Evolutionary conservation across 2,113 vertebrate genomes (phyloP).

Genomic region (Phocoena phocoena): DNA sequence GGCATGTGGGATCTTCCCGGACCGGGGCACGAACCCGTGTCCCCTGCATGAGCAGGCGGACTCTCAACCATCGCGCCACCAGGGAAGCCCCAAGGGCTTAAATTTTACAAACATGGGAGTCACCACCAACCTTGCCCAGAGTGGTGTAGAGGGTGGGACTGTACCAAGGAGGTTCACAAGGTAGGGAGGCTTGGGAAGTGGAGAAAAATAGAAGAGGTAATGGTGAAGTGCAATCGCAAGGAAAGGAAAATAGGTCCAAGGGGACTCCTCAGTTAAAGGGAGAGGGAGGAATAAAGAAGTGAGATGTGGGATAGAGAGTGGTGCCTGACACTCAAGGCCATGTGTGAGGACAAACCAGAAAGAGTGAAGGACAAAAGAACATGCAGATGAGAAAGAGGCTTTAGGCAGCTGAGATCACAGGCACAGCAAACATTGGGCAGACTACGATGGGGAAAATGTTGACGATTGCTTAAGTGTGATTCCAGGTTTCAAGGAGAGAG

Average conservation of each 20-base stretch:
- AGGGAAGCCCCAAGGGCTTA: neutral
- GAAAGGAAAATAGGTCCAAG: neutral
- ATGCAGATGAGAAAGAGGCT: neutral
- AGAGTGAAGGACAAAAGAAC: neutral
- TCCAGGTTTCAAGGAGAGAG: neutral
- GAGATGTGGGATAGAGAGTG: accelerated
- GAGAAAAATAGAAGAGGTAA: neutral
- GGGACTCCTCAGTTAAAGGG: neutral
- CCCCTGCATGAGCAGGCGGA: too few species aligned
- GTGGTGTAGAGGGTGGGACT: neutral
- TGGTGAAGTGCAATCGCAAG: neutral
- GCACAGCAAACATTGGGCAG: neutral
- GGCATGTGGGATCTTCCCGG: too few species aligned
- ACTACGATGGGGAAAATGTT: neutral
- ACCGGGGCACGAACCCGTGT: too few species aligned
- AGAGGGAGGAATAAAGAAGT: neutral
- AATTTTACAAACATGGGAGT: neutral
- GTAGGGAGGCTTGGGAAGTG: neutral
- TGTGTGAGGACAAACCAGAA: neutral
- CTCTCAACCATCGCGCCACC: too few species aligned
- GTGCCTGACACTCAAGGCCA: too few species aligned
- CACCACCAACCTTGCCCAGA: neutral
- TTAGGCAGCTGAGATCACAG: neutral
- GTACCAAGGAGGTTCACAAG: neutral
- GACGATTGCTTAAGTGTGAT: neutral